Conservation (phyloP, 2,113 vertebrate species). For the Gobio gobio region DNA sequence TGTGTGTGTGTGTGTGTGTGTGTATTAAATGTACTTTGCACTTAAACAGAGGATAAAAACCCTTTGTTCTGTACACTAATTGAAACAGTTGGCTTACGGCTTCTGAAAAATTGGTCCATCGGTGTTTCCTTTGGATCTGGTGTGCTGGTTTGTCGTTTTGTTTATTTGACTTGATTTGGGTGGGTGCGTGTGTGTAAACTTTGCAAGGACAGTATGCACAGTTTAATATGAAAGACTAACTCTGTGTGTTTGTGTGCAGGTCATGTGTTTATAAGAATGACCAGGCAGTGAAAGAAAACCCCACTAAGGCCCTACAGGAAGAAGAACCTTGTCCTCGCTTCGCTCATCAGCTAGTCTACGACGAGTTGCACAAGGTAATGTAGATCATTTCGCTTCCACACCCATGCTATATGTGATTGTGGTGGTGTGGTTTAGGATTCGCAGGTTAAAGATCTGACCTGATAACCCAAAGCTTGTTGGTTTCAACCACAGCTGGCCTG, state of each 20-base stretch:
- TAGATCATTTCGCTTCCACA: not conserved
- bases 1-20: not conserved
- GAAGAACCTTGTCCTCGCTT: constrained; percentile 99
- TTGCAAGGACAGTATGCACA: not conserved
- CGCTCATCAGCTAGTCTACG: constrained; percentile 97
- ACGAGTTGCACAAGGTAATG: constrained; percentile 95
- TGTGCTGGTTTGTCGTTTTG: constrained; percentile 44
- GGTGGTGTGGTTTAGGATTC: not conserved
- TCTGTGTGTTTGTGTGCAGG: constrained; percentile 73
- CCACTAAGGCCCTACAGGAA: constrained; percentile 91
- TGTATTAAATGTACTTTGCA: constrained; percentile 1
- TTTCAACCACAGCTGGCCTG: not conserved
- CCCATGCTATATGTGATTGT: not conserved
- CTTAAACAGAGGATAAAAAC: constrained; percentile 12
- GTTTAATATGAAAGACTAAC: not conserved
- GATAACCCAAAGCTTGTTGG: not conserved
- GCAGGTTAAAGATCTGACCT: not conserved
- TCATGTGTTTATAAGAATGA: constrained; percentile 99
- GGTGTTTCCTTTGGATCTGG: constrained; percentile 54
- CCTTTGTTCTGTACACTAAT: constrained; percentile 31
- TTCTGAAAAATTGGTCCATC: constrained; percentile 49
- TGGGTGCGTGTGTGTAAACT: not conserved
- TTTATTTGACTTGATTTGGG: constrained; percentile 27
- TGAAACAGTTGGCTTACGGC: constrained; percentile 40
- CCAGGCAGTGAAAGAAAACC: constrained; percentile 94